These are phyloP conservation scores for Discoglossus pictus DNA, from an alignment of 2,797 vertebrate genomes.

Conservation along the genomic window DNA sequence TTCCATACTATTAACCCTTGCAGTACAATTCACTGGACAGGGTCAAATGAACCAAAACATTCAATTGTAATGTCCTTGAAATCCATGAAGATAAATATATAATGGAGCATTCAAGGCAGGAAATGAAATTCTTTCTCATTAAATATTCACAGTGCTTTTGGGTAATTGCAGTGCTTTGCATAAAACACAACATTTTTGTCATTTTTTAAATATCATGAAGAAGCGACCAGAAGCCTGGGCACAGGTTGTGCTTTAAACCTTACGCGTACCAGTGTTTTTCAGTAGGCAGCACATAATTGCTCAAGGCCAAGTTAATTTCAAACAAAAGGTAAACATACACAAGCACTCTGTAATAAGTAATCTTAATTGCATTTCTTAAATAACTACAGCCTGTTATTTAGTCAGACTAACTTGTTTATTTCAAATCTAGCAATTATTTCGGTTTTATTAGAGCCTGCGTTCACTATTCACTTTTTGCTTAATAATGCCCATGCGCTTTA, in stretches of 20 bases:
- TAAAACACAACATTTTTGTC: not conserved
- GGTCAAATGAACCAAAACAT: not conserved
- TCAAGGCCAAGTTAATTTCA: constrained; percentile 6
- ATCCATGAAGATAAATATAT: constrained; percentile 2
- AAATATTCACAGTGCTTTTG: not conserved
- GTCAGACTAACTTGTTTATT: no score
- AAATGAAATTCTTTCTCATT: not conserved
- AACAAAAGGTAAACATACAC: constrained; percentile 8
- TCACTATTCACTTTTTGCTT: no score
- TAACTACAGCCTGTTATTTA: constrained; percentile 10
- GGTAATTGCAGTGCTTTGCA: constrained; percentile 4
- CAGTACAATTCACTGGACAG: not conserved
- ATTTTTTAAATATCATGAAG: not conserved
- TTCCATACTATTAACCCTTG: constrained; percentile 8
- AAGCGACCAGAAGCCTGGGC: no score
- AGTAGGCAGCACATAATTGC: not conserved
- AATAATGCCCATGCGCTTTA: no score
- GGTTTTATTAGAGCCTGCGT: no score
- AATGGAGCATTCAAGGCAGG: not conserved
- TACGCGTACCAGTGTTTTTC: not conserved
- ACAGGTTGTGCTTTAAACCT: not conserved
- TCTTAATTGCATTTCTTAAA: constrained; percentile 28
- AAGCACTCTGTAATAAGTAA: constrained; percentile 36
- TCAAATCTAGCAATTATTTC: no score
- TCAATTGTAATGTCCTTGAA: not conserved